Evolutionary conservation across 2,797 vertebrate genomes (phyloP).

Genomic region (Pygocentrus nattereri): DNA sequence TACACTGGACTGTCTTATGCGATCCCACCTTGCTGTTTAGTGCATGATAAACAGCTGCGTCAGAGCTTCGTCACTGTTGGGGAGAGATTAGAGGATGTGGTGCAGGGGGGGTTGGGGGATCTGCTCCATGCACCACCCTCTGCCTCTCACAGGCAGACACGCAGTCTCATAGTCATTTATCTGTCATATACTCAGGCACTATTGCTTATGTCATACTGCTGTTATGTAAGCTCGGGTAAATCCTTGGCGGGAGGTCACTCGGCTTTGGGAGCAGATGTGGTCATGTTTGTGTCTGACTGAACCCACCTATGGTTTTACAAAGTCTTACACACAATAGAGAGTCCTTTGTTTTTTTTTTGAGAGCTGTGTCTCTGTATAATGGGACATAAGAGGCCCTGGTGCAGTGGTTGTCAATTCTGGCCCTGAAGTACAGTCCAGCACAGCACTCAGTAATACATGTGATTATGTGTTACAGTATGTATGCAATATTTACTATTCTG

Average conservation of each 20-base stretch:
- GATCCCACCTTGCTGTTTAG: background rate
- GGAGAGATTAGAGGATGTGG: slow-evolving; percentile 28
- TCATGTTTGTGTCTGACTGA: slow-evolving; percentile 1
- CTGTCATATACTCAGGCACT: background rate
- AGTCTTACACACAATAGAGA: background rate
- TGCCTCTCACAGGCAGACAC: slow-evolving; percentile 8
- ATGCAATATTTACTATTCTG: background rate
- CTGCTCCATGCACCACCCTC: background rate
- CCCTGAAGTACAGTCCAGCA: background rate
- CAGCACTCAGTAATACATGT: too few relatives aligned
- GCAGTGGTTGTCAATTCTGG: background rate
- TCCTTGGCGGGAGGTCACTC: slow-evolving; percentile 7
- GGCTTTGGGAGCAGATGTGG: slow-evolving; percentile 11
- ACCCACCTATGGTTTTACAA: background rate
- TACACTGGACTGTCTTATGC: background rate
- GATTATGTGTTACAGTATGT: too few relatives aligned
- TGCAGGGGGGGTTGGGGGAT: background rate
- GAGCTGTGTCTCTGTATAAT: background rate
- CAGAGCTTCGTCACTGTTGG: slow-evolving; percentile 6
- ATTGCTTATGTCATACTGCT: slow-evolving; percentile 1
- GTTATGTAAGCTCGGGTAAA: slow-evolving; percentile 44
- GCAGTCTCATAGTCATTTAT: slow-evolving; percentile 18
- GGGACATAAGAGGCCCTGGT: background rate
- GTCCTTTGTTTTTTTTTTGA: background rate
- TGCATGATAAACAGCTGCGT: background rate